Evolutionary conservation across 2,888 invertebrate genomes (phyloP), one percentile per base, ranked within the genome.

Genomic region (Lasioglossum morio): DNA sequence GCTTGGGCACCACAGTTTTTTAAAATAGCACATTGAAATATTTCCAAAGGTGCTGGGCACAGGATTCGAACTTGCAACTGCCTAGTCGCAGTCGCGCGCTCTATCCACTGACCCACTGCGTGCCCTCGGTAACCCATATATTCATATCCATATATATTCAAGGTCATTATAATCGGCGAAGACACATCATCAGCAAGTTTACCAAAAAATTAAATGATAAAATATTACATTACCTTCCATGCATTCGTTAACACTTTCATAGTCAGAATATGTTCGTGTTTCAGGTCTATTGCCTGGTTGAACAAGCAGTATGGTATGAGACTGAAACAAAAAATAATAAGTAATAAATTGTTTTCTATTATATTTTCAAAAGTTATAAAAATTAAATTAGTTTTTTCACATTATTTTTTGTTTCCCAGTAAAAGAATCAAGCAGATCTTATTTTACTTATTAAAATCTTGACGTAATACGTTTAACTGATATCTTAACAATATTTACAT

Each of bases 201-300:
- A 43, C 12, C 0, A 43, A 70, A 43, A 66, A 69, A 43, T n/a
- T 4, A 57, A 53, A 40, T 60, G 77, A 69, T 70, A 74, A 77
- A 57, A 48, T 75, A 75, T 46, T 46, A 48, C n/a, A n/a, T 92
- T 95, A 97, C 99, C 99, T 96, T 99, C 99, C 98, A 99, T 98
- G 94, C 99, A 99, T 93, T 99, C 99, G 93, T 99, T 99, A 14
- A 99, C 98, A 85, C 99, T 98, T 95, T 99, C 99, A 94, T 99
- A 99, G 95, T 99, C 99, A 0, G 99, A 99, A 95, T 99, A 99
- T 0, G 99, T 99, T 88, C 99, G 97, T 0, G 99, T 99, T 95
- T 99, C 99, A 34, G 99, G 99, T 94, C 98, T 98, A 0, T 96
- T 96, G 3, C 98, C 98, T 2, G 99, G 99, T 95, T 99, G 99